phyloP scores from a whole-genome alignment of 2,888 invertebrate species.

The Galerucella calmariensis region DNA sequence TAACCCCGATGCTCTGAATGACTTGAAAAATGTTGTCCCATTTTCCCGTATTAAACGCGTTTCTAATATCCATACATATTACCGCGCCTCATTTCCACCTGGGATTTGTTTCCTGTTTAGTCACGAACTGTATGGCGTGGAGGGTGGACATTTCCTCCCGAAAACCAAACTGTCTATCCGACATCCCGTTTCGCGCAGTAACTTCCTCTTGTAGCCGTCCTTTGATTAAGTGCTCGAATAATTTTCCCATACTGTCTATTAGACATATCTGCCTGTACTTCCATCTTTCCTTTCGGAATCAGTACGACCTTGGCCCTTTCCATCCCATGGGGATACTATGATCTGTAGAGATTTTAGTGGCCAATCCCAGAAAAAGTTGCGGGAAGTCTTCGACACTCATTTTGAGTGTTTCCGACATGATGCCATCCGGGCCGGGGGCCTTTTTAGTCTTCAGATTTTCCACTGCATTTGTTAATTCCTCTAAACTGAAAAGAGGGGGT shows the following conservation, averaged over 20 bases:
- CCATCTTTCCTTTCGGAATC: slow-evolving; percentile 1
- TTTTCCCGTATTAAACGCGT: no score
- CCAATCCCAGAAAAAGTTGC: no score
- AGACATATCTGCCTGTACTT: slow-evolving; percentile 49
- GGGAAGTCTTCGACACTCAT: neutral
- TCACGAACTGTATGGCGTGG: no score
- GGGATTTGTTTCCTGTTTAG: no score
- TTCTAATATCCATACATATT: no score
- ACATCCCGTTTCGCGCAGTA: slow-evolving; percentile 37
- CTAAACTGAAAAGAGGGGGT: slow-evolving; percentile 22
- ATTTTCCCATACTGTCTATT: slow-evolving; percentile 47
- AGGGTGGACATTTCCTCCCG: slow-evolving; percentile 42
- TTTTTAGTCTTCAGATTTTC: slow-evolving; percentile 32
- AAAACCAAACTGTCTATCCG: slow-evolving; percentile 45
- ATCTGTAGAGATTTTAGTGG: neutral
- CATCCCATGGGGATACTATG: slow-evolving; percentile 12
- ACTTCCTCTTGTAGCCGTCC: slow-evolving; percentile 44
- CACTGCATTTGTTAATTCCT: slow-evolving; percentile 35
- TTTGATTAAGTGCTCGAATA: slow-evolving; percentile 42
- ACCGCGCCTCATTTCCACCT: no score
- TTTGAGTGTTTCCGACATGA: slow-evolving; percentile 27
- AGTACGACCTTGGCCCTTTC: slow-evolving; percentile 19
- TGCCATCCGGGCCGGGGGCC: slow-evolving; percentile 37
- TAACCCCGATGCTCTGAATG: no score
- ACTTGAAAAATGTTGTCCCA: no score